These are phyloP conservation scores for Aulostomus chinensis DNA, from an alignment of 2,797 vertebrate species.

Conservation along the genomic window DNA sequence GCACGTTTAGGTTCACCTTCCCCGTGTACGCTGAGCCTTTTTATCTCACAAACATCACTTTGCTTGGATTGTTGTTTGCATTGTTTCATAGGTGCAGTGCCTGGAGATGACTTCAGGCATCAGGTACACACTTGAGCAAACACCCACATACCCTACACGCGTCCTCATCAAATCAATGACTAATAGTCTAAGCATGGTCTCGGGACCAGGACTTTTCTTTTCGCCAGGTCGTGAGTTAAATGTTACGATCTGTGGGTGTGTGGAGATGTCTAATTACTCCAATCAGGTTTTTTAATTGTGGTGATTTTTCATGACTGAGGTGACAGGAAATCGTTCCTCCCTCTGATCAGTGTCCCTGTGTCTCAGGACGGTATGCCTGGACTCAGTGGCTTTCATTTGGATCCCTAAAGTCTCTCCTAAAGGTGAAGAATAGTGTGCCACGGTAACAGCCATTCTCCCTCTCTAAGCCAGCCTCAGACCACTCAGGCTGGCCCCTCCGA, in stretches of 20 bases:
- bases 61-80: constrained; percentile 16
- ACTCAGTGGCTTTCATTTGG: no score
- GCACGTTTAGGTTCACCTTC: neutral
- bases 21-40: neutral
- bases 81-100: constrained; percentile 34
- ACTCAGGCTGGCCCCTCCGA: neutral
- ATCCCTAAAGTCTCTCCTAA: no score
- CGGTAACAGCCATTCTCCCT: no score
- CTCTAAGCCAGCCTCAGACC: no score
- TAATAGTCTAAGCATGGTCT: constrained; percentile 42
- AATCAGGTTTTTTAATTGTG: constrained; percentile 70
- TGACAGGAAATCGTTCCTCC: constrained; percentile 16
- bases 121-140: constrained; percentile 4
- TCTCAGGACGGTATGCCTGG: no score
- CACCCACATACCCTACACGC: neutral
- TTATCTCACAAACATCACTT: neutral
- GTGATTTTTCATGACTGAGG: constrained; percentile 64
- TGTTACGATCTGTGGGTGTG: constrained; percentile 50
- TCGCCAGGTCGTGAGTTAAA: constrained; percentile 56
- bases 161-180: constrained; percentile 49
- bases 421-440: no score
- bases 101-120: constrained; percentile 22
- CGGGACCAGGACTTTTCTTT: constrained; percentile 46
- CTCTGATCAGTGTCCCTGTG: constrained; percentile 45
- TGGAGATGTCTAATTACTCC: constrained; percentile 70